Conservation (phyloP, 1,140 invertebrate species). For the Anastrepha obliqua region DNA sequence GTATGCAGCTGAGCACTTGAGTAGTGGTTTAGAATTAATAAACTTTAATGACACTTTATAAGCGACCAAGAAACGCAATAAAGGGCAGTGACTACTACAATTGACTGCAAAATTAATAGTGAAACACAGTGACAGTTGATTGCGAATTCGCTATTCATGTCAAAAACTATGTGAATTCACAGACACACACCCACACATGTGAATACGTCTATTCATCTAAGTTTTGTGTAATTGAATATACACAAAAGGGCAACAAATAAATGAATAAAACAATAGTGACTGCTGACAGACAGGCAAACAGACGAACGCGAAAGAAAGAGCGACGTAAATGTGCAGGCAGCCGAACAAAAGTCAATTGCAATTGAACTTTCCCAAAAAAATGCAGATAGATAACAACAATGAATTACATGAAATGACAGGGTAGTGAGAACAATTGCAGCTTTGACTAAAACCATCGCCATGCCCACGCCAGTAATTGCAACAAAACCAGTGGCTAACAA, state of each 20-base stretch:
- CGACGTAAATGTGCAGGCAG: not conserved
- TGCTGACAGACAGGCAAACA: not conserved
- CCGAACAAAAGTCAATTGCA: not conserved
- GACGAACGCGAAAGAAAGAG: not conserved
- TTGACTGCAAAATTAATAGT: not conserved
- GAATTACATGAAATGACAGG: not conserved
- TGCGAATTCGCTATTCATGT: constrained; percentile 6
- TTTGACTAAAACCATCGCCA: not conserved
- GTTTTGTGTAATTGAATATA: not conserved
- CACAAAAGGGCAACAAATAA: not conserved
- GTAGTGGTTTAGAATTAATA: no score
- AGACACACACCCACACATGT: not conserved
- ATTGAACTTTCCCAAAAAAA: constrained; percentile 24
- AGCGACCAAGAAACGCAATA: not conserved
- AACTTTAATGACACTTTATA: no score
- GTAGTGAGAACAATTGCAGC: constrained; percentile 6
- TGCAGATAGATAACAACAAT: not conserved
- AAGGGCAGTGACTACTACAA: not conserved
- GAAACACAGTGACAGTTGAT: constrained; percentile 36
- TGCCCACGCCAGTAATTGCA: not conserved
- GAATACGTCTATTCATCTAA: not conserved
- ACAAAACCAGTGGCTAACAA: not conserved
- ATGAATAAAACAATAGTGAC: not conserved
- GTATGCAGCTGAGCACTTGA: no score
- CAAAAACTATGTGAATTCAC: constrained; percentile 8